Evolutionary conservation across 2,113 vertebrate genomes (phyloP), one percentile per base, ranked within the genome.

Genomic region (Mystacornis crossleyi): DNA sequence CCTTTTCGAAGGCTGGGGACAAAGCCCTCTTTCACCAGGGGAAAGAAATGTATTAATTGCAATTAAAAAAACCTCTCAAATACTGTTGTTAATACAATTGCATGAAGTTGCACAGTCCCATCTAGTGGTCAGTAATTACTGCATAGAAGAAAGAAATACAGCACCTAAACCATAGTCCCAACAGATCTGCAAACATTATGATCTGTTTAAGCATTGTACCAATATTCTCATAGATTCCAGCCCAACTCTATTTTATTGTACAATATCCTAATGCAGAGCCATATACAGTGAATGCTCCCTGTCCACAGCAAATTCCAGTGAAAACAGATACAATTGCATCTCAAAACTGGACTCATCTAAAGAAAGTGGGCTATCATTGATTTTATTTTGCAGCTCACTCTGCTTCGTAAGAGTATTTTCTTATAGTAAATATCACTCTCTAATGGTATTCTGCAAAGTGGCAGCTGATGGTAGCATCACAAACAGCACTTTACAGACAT

Each of bases 81-180:
- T 64, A 71, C 13, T 50, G 16, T 18, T 60, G 33, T 45, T 88
- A 95, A 86, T 84, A 55, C 7, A 40, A 95, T 54, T 67, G 89
- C 93, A 81, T 80, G 54, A 96, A 69, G 98, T 91, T 98, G 81
- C 62, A 92, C 26, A 97, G 96, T 97, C 47, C 97, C 98, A 98
- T 92, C 97, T 98, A 98, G 98, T 95, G 98, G 97, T 85, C 60
- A 96, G 75, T 78, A 81, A 83, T 54, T 43, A 61, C 71, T 47
- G 4, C 33, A 42, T 2, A 14, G 50, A 70, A 67, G 26, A 69
- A 73, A 64, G 9, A 86, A 62, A 87, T 25, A 57, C 24, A 74
- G 36, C 33, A 58, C 8, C 31, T 69, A 62, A 75, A 24, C 24
- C 29, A 34, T 2, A 85, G 10, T 72, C 70, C 18, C 42, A 66